A percentile compares a stretch with the other conserved stretches of the same genome.
Evolutionary conservation across 2,888 invertebrate species (phyloP).

Genomic region (Perizoma flavofasciatum): DNA sequence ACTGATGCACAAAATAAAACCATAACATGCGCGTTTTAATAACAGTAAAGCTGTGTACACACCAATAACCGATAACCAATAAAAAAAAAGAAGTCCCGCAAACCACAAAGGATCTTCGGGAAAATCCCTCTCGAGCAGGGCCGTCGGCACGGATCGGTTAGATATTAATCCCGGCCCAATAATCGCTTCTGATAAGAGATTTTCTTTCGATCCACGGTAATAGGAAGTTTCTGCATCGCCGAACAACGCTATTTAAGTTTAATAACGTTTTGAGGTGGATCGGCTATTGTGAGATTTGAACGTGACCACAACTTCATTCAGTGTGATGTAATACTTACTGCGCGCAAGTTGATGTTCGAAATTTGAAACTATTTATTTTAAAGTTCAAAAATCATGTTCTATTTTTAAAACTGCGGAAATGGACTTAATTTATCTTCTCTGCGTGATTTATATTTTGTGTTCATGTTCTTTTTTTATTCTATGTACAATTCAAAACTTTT

Average conservation of each 20-base stretch:
- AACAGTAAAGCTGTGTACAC: conserved; percentile 39
- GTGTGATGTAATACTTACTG: conserved; percentile 24
- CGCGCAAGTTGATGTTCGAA: too few relatives aligned
- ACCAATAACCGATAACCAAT: conserved; percentile 40
- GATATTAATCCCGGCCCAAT: conserved; percentile 74
- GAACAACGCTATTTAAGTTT: conserved; percentile 71
- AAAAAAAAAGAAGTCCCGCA: conserved; percentile 38
- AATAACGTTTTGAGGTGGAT: conserved; percentile 62
- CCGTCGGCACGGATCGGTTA: conserved; percentile 57
- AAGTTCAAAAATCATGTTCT: too few relatives aligned
- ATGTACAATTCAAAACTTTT: too few relatives aligned
- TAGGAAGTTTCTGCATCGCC: conserved; percentile 76
- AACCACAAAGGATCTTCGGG: conserved; percentile 57
- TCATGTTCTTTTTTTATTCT: too few relatives aligned
- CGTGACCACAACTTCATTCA: conserved; percentile 42
- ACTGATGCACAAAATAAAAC: conserved; percentile 25
- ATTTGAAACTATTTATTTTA: too few relatives aligned
- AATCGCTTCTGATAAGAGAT: conserved; percentile 78
- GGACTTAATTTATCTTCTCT: too few relatives aligned
- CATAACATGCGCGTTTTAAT: conserved; percentile 34
- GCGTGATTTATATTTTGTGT: too few relatives aligned
- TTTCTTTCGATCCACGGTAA: conserved; percentile 75
- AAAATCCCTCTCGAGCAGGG: conserved; percentile 59
- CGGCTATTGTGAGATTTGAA: conserved; percentile 42
- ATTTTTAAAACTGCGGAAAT: too few relatives aligned